Evolutionary conservation across 2,888 invertebrate species (phyloP).

Genomic region (Microctonus brassicae): DNA sequence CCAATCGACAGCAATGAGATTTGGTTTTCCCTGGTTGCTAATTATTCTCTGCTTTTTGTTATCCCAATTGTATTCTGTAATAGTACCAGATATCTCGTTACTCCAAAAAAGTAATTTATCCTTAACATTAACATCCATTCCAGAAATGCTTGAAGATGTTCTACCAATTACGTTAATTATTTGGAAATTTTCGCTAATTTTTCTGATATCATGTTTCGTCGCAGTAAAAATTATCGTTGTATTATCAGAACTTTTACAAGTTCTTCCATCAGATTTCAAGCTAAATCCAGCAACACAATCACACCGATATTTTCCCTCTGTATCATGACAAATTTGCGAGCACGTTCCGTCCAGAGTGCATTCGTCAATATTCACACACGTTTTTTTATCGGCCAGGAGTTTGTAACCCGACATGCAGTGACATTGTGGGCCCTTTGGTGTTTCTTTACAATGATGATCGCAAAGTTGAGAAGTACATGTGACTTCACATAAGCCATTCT

Average conservation of each 20-base stretch:
- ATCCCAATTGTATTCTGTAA: slow-evolving; percentile 61
- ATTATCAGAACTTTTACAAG: slow-evolving; percentile 77
- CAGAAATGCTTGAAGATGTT: slow-evolving; percentile 66
- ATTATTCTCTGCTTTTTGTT: slow-evolving; percentile 65
- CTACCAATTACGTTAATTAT: slow-evolving; percentile 54
- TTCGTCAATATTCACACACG: slow-evolving; percentile 81
- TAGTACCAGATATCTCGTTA: slow-evolving; percentile 54
- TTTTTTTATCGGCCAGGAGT: slow-evolving; percentile 71
- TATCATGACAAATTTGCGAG: slow-evolving; percentile 77
- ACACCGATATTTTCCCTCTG: slow-evolving; percentile 73
- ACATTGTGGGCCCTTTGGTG: slow-evolving; percentile 79
- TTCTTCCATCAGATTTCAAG: slow-evolving; percentile 75
- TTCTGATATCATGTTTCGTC: slow-evolving; percentile 59
- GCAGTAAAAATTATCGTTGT: slow-evolving; percentile 62
- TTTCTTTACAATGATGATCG: slow-evolving; percentile 74
- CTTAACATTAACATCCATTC: slow-evolving; percentile 72
- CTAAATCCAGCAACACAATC: slow-evolving; percentile 75
- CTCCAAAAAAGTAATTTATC: slow-evolving; percentile 71
- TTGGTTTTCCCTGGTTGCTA: slow-evolving; percentile 70
- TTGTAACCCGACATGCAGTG: slow-evolving; percentile 75
- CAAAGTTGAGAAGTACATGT: slow-evolving; percentile 70
- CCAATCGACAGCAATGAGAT: slow-evolving; percentile 81
- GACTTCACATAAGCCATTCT: slow-evolving; percentile 75
- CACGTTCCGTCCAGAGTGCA: slow-evolving; percentile 76
- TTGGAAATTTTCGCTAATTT: slow-evolving; percentile 50